A percentile compares a stretch with the other conserved stretches of the same genome.
Evolutionary conservation across 2,888 invertebrate species (phyloP).

Genomic region (Idaea dimidiata): DNA sequence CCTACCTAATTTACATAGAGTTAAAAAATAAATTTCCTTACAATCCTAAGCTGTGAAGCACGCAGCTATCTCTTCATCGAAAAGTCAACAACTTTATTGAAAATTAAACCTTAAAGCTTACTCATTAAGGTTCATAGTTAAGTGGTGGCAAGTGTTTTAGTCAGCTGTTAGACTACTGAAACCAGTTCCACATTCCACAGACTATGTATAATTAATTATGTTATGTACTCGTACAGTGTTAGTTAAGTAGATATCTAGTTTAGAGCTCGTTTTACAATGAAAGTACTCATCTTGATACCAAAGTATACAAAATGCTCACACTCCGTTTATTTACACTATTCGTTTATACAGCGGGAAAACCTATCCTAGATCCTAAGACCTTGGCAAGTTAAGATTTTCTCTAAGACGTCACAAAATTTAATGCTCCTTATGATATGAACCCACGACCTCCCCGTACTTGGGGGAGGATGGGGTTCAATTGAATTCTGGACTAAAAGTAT

Average conservation of each 20-base stretch:
- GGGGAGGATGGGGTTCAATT: no score
- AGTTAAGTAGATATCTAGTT: background rate
- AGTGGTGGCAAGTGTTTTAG: slow-evolving; percentile 15
- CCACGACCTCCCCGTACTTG: no score
- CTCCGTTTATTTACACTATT: no score
- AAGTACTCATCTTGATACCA: no score
- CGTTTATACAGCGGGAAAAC: no score
- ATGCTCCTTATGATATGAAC: no score
- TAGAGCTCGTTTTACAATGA: background rate
- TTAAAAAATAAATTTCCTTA: slow-evolving; percentile 17
- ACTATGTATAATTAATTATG: background rate
- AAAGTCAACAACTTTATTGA: slow-evolving; percentile 30
- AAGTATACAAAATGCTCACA: no score
- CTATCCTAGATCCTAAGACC: no score
- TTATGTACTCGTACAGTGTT: background rate
- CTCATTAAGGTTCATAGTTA: slow-evolving; percentile 13
- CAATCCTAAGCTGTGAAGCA: slow-evolving; percentile 32
- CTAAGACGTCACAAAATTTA: no score
- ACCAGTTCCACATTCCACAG: background rate
- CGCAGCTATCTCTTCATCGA: slow-evolving; percentile 39
- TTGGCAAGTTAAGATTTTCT: no score
- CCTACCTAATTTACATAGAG: background rate
- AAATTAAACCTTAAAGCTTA: slow-evolving; percentile 5
- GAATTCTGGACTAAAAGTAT: no score
- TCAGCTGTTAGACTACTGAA: background rate